These are phyloP conservation scores for Enteromius thamalakanensis DNA, from an alignment of 2,797 vertebrate genomes.

Conservation along the genomic window DNA sequence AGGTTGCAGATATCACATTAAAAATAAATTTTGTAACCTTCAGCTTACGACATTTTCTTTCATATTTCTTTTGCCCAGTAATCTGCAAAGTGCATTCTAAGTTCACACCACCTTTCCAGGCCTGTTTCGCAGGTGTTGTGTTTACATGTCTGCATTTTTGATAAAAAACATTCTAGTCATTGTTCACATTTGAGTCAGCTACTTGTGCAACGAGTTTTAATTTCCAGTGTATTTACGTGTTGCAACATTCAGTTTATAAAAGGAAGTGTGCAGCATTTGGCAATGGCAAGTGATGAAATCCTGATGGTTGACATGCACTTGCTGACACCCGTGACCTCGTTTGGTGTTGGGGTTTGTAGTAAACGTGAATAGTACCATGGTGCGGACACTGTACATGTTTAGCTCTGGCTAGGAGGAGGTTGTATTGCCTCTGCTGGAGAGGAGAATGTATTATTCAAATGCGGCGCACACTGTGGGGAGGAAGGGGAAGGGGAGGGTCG, in stretches of 20 bases:
- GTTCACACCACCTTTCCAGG: neutral
- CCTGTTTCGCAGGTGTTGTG: neutral
- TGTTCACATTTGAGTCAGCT: neutral
- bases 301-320: neutral
- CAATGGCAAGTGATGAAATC: neutral
- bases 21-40: neutral
- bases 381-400: conserved; percentile 61
- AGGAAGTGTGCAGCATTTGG: neutral
- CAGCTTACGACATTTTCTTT: no score
- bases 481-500: conserved; percentile 63
- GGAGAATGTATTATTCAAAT: conserved; percentile 76
- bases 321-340: conserved; percentile 15
- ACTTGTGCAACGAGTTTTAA: neutral
- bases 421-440: conserved; percentile 63
- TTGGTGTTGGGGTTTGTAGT: conserved; percentile 51
- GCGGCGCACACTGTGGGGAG: conserved; percentile 57
- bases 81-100: neutral
- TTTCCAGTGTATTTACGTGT: neutral
- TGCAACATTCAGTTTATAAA: neutral
- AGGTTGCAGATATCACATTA: neutral
- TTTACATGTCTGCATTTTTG: neutral
- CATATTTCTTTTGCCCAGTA: neutral
- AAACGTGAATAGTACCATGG: conserved; percentile 54
- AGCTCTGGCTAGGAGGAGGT: conserved; percentile 48
- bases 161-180: neutral